Base-by-base conservation (phyloP, 64 coral and sea anemone genomes). In the Dendronephthya gigantea region DNA sequence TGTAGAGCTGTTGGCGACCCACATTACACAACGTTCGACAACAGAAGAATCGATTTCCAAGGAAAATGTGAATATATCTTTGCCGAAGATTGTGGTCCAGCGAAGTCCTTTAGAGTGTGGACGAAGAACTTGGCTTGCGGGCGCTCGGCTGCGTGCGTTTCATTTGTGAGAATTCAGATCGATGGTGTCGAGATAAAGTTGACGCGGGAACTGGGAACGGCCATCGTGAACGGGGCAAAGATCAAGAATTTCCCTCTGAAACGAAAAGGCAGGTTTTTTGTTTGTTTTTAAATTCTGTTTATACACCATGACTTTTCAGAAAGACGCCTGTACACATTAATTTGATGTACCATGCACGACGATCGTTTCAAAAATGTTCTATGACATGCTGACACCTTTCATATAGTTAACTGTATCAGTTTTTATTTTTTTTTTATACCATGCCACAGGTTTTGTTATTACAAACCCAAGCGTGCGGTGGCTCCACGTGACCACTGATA, bases 21-120 rank as follows among this genome's bases (percentile, higher is more conserved):
- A 13, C 72, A 79, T 33, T 79, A 79, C 37, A 79, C 72, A 31
- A 79, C 72, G 13, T 79, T 79, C 36, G 72, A 79, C 37, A 39
- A 39, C 14, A 79, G 14, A 79, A 39, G 1, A 8, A 35, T 1
- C 17, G 28, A 79, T 19, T 79, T 79, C 72, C 31, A 36, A 39
- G 72, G 72, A 3, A 7, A 7, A 36, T 79, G 72, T 19, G 22
- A 19, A 2, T 79, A 79, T 35, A 19, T 79, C 36, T 79, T 79
- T 19, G 72, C 72, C 15, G 37, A 79, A 79, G 72, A 79, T 39
- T 62, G 55, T 22, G 36, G 17, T 36, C 30, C 1, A 33, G 37
- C 9, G 11, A 35, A 39, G 15, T 7, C 32, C 13, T 79, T 79
- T 19, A 39, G 36, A 35, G 28, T 79, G 7, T 13, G 34, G 34